Evolutionary conservation across 1,140 invertebrate genomes (phyloP).

Genomic region (Listronotus oregonensis): DNA sequence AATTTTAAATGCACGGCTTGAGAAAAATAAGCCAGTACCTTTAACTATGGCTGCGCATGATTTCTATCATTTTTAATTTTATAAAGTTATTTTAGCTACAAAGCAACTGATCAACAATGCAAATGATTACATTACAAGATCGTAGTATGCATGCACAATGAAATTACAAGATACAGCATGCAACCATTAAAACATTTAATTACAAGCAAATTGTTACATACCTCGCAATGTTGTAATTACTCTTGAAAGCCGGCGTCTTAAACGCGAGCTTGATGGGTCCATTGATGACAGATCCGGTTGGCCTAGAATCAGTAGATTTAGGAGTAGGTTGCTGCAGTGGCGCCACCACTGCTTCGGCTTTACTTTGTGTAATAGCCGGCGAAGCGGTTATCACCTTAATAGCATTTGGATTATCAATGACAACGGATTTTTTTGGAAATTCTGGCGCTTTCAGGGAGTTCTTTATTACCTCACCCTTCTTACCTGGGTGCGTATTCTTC

Average conservation of each 20-base stretch:
- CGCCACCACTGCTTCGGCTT: conserved; percentile 25
- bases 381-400: conserved; percentile 53
- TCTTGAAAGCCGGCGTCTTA: conserved; percentile 54
- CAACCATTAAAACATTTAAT: not conserved
- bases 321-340: conserved; percentile 25
- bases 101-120: too few relatives aligned
- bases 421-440: conserved; percentile 20
- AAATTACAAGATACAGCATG: too few relatives aligned
- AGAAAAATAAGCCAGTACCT: too few relatives aligned
- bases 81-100: too few relatives aligned
- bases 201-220: conserved; percentile 28
- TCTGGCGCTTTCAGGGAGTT: conserved; percentile 25
- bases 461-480: conserved; percentile 44
- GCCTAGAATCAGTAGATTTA: conserved; percentile 42
- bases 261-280: conserved; percentile 54
- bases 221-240: conserved; percentile 53
- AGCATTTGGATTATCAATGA: conserved; percentile 52
- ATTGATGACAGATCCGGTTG: conserved; percentile 47
- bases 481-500: conserved; percentile 65
- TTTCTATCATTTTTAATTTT: too few relatives aligned
- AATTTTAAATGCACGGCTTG: too few relatives aligned
- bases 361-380: conserved; percentile 33
- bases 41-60: too few relatives aligned
- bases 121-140: too few relatives aligned
- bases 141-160: too few relatives aligned